Evolutionary conservation across 2,797 vertebrate genomes (phyloP).

Genomic region (Gorsachius magnificus): DNA sequence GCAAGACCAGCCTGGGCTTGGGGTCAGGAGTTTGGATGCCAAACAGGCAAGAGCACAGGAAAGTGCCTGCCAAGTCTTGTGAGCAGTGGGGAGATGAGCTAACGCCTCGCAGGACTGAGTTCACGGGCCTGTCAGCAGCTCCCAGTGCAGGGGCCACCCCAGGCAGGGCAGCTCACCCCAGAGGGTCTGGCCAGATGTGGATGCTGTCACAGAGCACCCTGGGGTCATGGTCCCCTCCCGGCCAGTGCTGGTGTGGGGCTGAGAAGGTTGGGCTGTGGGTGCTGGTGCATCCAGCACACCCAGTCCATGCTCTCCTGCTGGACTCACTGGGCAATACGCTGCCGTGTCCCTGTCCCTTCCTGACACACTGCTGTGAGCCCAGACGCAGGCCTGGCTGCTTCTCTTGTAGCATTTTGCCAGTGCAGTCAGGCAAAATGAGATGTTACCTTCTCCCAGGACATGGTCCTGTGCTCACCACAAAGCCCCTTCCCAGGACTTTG

Average conservation of each 20-base stretch:
- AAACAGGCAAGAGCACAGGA: neutral
- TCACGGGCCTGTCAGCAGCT: neutral
- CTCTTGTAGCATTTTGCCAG: neutral
- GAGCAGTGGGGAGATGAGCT: neutral
- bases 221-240: neutral
- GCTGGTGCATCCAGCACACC: neutral
- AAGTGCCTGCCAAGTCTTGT: neutral
- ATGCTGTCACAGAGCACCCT: neutral
- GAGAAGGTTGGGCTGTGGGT: neutral
- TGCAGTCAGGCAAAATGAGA: neutral
- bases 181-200: rapidly evolving
- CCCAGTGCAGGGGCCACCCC: neutral
- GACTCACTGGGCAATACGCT: neutral
- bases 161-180: neutral
- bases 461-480: neutral
- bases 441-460: neutral
- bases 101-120: neutral
- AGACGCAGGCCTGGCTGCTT: neutral
- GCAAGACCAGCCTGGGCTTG: neutral
- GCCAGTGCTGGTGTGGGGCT: neutral
- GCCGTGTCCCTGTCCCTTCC: neutral
- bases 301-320: rapidly evolving
- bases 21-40: neutral
- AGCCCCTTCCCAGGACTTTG: neutral
- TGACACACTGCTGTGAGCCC: neutral